phyloP scores from a whole-genome alignment of 2,113 vertebrate genomes.

The Progne subis region DNA sequence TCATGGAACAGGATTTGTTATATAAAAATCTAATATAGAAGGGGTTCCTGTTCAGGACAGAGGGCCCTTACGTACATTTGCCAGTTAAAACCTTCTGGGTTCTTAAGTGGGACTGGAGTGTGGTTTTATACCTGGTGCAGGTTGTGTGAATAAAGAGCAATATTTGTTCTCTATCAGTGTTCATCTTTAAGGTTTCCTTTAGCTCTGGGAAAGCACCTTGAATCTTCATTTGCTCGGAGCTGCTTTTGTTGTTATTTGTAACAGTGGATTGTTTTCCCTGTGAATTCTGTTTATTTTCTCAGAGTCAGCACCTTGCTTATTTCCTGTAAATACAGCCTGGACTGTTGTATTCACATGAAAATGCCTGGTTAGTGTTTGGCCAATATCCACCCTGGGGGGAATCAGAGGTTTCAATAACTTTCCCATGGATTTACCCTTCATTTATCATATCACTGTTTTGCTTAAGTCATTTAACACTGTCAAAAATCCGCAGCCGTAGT shows the following conservation, averaged over 20 bases:
- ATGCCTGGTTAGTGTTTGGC: not conserved
- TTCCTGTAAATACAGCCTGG: not conserved
- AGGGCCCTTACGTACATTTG: not conserved
- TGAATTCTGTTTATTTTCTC: not conserved
- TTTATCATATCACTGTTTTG: not conserved
- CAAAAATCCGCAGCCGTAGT: not conserved
- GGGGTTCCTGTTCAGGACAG: not conserved
- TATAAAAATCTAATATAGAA: not conserved
- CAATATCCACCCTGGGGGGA: not conserved
- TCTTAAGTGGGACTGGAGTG: not conserved
- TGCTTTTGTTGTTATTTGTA: not conserved
- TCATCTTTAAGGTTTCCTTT: not conserved
- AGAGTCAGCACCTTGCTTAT: not conserved
- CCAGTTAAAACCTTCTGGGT: not conserved
- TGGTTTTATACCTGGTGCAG: not conserved
- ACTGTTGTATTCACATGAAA: not conserved
- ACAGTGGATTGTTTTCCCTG: not conserved
- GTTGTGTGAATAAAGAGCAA: not conserved
- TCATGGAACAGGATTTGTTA: not conserved
- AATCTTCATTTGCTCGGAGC: not conserved
- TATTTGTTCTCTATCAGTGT: not conserved
- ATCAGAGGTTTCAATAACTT: not conserved
- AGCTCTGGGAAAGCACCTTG: not conserved
- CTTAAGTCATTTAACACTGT: not conserved
- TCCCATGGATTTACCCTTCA: constrained; percentile 30